Evolutionary conservation across 2,888 invertebrate genomes (phyloP).

Genomic region (Osmoderma eremita): DNA sequence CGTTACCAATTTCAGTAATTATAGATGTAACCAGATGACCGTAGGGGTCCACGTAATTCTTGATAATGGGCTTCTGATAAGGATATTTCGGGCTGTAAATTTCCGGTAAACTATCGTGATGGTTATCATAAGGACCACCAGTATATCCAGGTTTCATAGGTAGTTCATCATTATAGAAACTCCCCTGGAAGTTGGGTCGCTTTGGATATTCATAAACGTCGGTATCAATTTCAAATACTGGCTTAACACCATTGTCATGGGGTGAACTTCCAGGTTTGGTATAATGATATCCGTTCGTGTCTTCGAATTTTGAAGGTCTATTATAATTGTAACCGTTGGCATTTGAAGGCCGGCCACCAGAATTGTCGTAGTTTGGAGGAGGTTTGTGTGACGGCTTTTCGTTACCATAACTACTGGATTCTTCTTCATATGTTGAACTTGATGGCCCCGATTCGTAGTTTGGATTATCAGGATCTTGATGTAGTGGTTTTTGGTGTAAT

Average conservation of each 20-base stretch:
- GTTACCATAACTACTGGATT: not conserved
- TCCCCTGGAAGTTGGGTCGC: conserved; percentile 23
- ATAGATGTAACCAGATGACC: conserved; percentile 61
- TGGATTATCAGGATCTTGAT: conserved; percentile 47
- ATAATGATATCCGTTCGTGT: not conserved
- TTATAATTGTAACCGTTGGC: conserved; percentile 13
- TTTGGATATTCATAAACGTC: conserved; percentile 34
- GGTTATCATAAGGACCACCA: conserved; percentile 19
- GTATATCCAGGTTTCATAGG: not conserved
- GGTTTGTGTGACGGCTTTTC: not conserved
- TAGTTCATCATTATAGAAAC: not conserved
- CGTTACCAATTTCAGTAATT: conserved; percentile 57
- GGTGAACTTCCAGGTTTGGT: not conserved
- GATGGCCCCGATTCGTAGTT: conserved; percentile 40
- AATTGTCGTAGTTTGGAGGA: conserved; percentile 3
- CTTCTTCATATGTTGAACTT: conserved; percentile 5
- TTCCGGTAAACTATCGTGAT: conserved; percentile 9
- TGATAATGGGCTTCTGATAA: conserved; percentile 52
- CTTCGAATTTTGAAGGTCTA: not conserved
- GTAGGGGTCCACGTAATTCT: conserved; percentile 55
- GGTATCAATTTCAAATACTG: conserved; percentile 27
- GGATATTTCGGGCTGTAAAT: conserved; percentile 40
- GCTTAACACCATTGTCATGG: conserved; percentile 15
- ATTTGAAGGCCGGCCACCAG: conserved; percentile 2
- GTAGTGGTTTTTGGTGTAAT: conserved; percentile 6